Conservation (phyloP, 1,140 invertebrate species). For the Tetramorium parvispinum region DNA sequence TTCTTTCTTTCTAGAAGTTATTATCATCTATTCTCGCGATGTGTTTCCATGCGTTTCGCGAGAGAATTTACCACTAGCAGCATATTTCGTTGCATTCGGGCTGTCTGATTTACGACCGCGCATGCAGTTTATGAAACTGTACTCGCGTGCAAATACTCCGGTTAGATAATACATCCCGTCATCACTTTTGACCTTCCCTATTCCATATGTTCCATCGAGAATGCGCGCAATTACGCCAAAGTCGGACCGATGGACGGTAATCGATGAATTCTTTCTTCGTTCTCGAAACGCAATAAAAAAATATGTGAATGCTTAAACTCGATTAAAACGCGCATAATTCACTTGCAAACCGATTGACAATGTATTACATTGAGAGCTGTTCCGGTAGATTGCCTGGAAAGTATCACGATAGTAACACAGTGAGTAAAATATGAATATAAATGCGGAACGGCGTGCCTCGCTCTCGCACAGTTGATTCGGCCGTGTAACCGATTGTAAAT, state of each 20-base stretch:
- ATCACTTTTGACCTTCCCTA: slow-evolving; percentile 20
- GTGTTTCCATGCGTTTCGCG: slow-evolving; percentile 7
- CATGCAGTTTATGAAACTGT: slow-evolving; percentile 58
- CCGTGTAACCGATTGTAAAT: slow-evolving; percentile 52
- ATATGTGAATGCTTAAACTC: not conserved
- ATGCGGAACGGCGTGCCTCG: not conserved
- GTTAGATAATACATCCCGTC: slow-evolving; percentile 49
- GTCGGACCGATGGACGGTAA: not conserved
- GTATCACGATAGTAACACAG: not conserved
- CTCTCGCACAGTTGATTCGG: slow-evolving; percentile 36
- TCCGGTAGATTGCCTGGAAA: not conserved
- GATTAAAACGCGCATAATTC: not conserved
- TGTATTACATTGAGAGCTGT: not conserved
- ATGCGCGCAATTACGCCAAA: not conserved
- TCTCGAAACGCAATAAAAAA: not conserved
- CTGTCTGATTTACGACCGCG: slow-evolving; percentile 46
- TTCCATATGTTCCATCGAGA: not conserved
- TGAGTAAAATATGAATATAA: slow-evolving; percentile 38
- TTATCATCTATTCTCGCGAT: slow-evolving; percentile 43
- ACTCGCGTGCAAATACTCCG: slow-evolving; percentile 33
- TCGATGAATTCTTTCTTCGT: not conserved
- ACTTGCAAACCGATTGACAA: not conserved
- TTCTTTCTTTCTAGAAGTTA: slow-evolving; percentile 24
- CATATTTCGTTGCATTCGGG: slow-evolving; percentile 35
- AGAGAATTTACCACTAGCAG: slow-evolving; percentile 6